Evolutionary conservation across 2,888 invertebrate species (phyloP).

Genomic region (Hyalella azteca): DNA sequence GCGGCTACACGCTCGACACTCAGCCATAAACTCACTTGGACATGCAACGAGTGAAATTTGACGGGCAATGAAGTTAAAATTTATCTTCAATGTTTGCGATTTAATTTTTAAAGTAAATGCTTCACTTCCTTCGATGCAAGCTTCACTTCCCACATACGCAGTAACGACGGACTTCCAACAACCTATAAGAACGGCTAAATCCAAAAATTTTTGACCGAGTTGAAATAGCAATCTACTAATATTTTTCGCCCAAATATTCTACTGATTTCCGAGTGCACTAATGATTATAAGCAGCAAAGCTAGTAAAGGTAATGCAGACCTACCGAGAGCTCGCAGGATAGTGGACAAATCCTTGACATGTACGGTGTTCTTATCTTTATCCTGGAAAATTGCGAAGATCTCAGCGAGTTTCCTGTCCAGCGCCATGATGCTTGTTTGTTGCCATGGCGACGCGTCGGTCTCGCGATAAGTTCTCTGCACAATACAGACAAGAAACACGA

Average conservation of each 20-base stretch:
- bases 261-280: neutral
- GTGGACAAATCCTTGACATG: constrained; percentile 49
- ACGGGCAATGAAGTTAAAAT: too few relatives aligned
- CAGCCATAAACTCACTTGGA: too few relatives aligned
- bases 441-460: neutral
- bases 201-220: neutral
- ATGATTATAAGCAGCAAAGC: neutral
- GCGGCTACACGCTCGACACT: too few relatives aligned
- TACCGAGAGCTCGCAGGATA: constrained; percentile 51
- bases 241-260: neutral
- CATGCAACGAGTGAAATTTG: too few relatives aligned
- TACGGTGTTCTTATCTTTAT: constrained; percentile 54
- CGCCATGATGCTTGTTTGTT: constrained; percentile 40
- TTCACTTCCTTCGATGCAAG: too few relatives aligned
- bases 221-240: neutral
- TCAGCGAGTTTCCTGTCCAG: constrained; percentile 52
- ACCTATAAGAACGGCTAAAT: too few relatives aligned
- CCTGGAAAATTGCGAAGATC: constrained; percentile 53
- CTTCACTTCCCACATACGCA: too few relatives aligned
- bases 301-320: neutral
- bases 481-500: too few relatives aligned
- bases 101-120: too few relatives aligned
- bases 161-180: too few relatives aligned
- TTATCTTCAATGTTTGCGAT: too few relatives aligned
- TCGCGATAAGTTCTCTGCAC: too few relatives aligned